Conservation (phyloP, 2,888 invertebrate species). For the Iselma pallidipennis region DNA sequence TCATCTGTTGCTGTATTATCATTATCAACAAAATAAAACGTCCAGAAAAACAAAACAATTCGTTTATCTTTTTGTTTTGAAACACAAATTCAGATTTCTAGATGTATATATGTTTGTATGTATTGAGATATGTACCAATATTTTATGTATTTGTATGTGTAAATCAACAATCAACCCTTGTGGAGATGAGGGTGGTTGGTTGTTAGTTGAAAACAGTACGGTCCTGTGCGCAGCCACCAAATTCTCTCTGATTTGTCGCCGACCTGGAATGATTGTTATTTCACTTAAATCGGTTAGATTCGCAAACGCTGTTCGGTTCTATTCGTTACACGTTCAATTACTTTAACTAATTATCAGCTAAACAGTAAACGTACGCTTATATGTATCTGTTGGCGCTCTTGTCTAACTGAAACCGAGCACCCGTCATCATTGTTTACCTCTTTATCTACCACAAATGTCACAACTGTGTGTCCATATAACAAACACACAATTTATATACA, state of each 20-base stretch:
- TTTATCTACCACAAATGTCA: constrained; percentile 29
- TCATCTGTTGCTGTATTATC: neutral
- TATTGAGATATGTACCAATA: constrained; percentile 5
- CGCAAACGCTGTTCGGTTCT: constrained; percentile 31
- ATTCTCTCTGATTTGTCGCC: constrained; percentile 41
- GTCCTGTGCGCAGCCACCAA: constrained; percentile 1
- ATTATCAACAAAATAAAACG: neutral
- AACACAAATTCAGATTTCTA: neutral
- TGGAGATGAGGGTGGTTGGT: neutral
- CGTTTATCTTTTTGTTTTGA: neutral
- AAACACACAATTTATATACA: too few relatives aligned
- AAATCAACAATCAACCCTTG: neutral
- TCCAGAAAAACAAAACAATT: neutral
- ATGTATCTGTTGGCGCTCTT: constrained; percentile 39
- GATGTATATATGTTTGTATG: neutral
- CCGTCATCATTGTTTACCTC: constrained; percentile 29
- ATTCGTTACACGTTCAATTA: constrained; percentile 49
- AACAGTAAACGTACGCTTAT: constrained; percentile 47
- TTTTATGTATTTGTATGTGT: neutral
- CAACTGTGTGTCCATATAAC: constrained; percentile 4
- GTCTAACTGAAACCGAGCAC: constrained; percentile 27
- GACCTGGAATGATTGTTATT: constrained; percentile 46
- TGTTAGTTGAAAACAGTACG: neutral
- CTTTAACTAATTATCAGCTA: constrained; percentile 51
- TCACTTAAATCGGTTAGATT: constrained; percentile 30